Evolutionary conservation across 2,888 invertebrate genomes (phyloP).

Genomic region (Polydrusus pterygomalis): DNA sequence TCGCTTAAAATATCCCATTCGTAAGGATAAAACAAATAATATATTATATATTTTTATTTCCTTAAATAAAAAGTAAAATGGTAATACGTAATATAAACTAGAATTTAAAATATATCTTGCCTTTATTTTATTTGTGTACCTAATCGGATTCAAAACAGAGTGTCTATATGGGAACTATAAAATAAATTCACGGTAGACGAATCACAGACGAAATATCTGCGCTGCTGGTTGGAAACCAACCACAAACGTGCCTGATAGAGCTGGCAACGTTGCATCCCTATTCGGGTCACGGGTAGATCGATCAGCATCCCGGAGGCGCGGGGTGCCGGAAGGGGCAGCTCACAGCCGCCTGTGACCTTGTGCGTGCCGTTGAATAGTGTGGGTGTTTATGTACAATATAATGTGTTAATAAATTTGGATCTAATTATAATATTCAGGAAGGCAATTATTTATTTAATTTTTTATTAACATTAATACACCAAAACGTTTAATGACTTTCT

Average conservation of each 20-base stretch:
- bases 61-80: not conserved
- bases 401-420: not conserved
- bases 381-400: constrained; percentile 30
- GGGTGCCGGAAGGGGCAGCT: constrained; percentile 40
- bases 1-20: too few relatives aligned
- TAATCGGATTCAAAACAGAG: constrained; percentile 18
- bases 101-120: constrained; percentile 11
- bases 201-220: constrained; percentile 39
- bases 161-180: constrained; percentile 30
- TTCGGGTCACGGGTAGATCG: constrained; percentile 56
- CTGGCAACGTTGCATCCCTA: constrained; percentile 49
- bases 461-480: too few relatives aligned
- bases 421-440: too few relatives aligned
- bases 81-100: not conserved
- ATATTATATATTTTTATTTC: not conserved
- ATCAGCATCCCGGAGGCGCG: constrained; percentile 47
- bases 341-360: constrained; percentile 52
- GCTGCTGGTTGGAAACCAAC: constrained; percentile 35
- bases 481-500: too few relatives aligned
- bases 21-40: too few relatives aligned
- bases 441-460: too few relatives aligned
- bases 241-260: constrained; percentile 28
- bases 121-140: not conserved
- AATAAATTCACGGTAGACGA: constrained; percentile 37
- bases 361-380: constrained; percentile 51